These are phyloP conservation scores for Picus viridis DNA, from an alignment of 2,797 vertebrate species.

Conservation along the genomic window DNA sequence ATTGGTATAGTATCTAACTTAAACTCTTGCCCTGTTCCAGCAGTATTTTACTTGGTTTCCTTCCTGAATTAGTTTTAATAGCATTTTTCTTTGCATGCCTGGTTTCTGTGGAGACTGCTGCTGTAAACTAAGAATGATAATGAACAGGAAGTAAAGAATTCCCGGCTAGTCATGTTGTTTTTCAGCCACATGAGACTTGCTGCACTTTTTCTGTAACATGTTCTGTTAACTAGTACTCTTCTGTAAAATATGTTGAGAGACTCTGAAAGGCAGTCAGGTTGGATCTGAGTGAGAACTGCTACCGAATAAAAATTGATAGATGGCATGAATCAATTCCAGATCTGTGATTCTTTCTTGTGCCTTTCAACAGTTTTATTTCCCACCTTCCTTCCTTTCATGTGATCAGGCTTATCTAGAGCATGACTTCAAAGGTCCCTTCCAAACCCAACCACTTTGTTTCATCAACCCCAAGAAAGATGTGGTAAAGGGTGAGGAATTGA, in stretches of 20 bases:
- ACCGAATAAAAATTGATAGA: background rate
- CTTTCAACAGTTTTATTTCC: background rate
- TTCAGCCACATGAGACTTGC: background rate
- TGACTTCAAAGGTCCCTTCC: background rate
- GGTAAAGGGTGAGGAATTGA: background rate
- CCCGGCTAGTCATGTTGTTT: background rate
- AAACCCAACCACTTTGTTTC: background rate
- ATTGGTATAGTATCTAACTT: background rate
- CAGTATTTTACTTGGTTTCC: background rate
- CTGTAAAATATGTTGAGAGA: background rate
- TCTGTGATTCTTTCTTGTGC: background rate
- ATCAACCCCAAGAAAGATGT: background rate
- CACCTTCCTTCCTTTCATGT: background rate
- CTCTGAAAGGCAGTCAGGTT: background rate
- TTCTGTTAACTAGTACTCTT: background rate
- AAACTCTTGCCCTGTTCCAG: background rate
- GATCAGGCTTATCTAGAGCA: background rate
- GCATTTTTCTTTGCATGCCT: background rate
- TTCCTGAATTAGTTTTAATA: background rate
- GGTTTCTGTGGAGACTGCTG: background rate
- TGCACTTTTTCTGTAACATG: background rate
- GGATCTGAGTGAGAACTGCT: background rate
- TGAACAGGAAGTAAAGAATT: background rate
- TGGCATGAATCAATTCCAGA: background rate
- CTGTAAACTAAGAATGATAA: background rate